Percentiles rank a stretch among this genome's conserved stretches.
phyloP scores from a whole-genome alignment of 1,140 invertebrate genomes.

The Atta colombica region DNA sequence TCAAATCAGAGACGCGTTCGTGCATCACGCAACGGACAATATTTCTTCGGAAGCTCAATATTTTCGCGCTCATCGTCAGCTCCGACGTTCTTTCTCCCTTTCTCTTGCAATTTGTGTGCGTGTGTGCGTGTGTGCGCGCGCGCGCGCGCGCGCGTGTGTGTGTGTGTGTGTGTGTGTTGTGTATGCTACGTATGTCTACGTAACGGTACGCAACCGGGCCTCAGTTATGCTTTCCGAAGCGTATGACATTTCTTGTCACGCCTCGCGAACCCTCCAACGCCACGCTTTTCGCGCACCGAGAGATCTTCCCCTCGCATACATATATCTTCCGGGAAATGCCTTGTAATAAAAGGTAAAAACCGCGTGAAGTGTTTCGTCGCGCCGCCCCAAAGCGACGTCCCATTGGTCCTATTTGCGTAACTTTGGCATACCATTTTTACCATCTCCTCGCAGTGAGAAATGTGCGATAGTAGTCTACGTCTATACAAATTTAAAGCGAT shows the following conservation, averaged over 20 bases:
- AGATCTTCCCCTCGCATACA: constrained; percentile 61
- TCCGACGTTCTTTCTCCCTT: background rate
- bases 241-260: constrained; percentile 85
- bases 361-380: constrained; percentile 69
- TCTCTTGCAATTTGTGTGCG: background rate
- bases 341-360: constrained; percentile 80
- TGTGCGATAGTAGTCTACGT: background rate
- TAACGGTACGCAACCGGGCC: constrained; percentile 67
- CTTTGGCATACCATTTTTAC: constrained; percentile 13
- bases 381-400: constrained; percentile 48
- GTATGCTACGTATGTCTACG: background rate
- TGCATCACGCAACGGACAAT: constrained; percentile 69
- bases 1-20: constrained; percentile 72
- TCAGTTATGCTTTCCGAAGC: constrained; percentile 80
- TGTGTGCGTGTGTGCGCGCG: background rate
- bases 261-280: constrained; percentile 75
- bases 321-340: constrained; percentile 77
- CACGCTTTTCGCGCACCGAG: constrained; percentile 28
- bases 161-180: too few species aligned
- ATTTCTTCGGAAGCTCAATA: constrained; percentile 74
- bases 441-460: background rate
- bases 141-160: background rate
- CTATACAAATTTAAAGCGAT: constrained; percentile 8
- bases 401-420: constrained; percentile 51
- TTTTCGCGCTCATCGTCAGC: constrained; percentile 67